Base-by-base conservation (phyloP, 2,797 vertebrate genomes). In the Macroramphosus scolopax region DNA sequence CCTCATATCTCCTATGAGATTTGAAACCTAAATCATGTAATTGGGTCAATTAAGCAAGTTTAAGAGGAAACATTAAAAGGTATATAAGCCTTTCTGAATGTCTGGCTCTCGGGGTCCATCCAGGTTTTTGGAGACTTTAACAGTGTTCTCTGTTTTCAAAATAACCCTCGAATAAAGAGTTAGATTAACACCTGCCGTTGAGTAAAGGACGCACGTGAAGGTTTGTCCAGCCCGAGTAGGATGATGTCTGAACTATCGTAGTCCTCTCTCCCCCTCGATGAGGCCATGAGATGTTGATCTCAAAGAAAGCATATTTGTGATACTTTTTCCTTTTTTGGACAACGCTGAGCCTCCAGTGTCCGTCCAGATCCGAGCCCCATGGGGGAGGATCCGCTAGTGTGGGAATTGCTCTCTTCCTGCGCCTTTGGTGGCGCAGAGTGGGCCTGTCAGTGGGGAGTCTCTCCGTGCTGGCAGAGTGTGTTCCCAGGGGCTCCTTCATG, bases 391-490 rank as follows among this genome's bases (percentile, higher is more conserved):
- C 56, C 15, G 57, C 63, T 76, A 78, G 81, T 83, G 82, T 87
- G 86, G 85, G 89, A 88, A 90, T 83, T 81, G 78, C 83, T 85
- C 80, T 84, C 83, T 87, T 85, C 79, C 78, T 81, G 78, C 63
- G 65, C 70, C 64, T 73, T 79, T 77, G 41, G 70, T 69, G 72
- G 56, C 72, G 83, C 58, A 65, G 81, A 82, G 72, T 43, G 65
- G 66, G 70, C 78, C 80, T 82, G 83, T 83, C 87, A 80, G 85
- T 77, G 71, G 85, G 86, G 87, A 86, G 82, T 85, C 81, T 78
- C 73, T 73, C 48, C 68, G 63, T 68, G 63, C 78, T 79, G 83
- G 77, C 80, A 77, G 80, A 77, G 53, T 29, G 56, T 47, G 72
- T 77, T 90, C 89, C 88, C 88, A 84, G 76, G 86, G 86, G 85